Base-by-base conservation (phyloP, 2,113 vertebrate genomes). In the Variabilichromis moorii region DNA sequence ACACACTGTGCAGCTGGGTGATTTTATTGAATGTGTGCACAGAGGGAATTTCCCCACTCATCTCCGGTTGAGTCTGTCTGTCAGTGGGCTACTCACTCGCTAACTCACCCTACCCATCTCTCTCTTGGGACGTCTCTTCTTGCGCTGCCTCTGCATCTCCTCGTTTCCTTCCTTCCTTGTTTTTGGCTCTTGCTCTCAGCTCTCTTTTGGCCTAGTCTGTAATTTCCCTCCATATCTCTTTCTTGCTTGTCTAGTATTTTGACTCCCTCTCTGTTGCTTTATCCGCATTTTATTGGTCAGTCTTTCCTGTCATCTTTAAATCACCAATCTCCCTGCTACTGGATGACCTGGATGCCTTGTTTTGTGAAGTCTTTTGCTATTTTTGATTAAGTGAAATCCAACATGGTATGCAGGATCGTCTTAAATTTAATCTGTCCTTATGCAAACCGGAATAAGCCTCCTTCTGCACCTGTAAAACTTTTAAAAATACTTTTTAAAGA, bases 1-100 rank as follows among this genome's bases (percentile, higher is more conserved):
- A 83, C 81, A 59, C 85, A 79, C 33, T 59, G 24, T 87, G 89
- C 94, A 96, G 93, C 94, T 94, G 93, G 90, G 86, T 90, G 92
- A 91, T 93, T 94, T 94, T 93, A 92, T 85, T 94, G 87, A 90
- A 94, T 90, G 93, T 91, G 92, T 89, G 89, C 92, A 91, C 87
- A 88, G 88, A 93, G 92, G 95, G 95, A 93, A 94, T 94, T 96
- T 95, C 95, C 94, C 94, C 93, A 91, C 91, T 95, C 95, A 94
- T 95, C 94, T 95, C 94, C 92, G 92, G 86, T 94, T 91, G 91
- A 89, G 89, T 90, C 91, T 92, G 94, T 94, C 94, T 94, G 93
- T 95, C 95, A 95, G 59, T 95, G 87, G 89, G 91, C 92, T 90
- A 86, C 93, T 95, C 93, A 82, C 85, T 92, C 80, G 81, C 92